Conservation (phyloP, 2,888 invertebrate genomes). For the Teinopalpus imperialis region DNA sequence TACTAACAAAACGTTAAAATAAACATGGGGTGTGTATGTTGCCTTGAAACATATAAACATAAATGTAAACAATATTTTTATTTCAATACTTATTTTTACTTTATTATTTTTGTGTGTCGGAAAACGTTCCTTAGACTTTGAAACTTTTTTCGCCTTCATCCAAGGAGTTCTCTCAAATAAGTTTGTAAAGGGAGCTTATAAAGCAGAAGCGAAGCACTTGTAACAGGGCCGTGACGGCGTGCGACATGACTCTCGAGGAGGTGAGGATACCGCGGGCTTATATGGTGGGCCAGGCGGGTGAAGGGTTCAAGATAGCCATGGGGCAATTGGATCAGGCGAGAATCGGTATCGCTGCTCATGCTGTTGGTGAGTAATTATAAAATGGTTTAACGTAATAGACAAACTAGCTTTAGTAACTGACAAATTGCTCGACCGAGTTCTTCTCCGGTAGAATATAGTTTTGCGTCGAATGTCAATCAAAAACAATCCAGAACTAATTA, state of each 20-base stretch:
- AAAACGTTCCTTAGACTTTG: no score
- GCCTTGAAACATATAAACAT: no score
- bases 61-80: no score
- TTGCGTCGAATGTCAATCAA: no score
- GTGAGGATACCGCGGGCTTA: constrained; percentile 81
- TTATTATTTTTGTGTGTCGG: no score
- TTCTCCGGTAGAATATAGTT: no score
- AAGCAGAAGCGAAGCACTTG: constrained; percentile 53
- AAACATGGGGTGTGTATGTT: no score
- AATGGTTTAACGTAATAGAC: neutral
- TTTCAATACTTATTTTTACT: no score
- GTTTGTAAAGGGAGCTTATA: constrained; percentile 42
- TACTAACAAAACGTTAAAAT: neutral
- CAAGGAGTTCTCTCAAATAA: constrained; percentile 14
- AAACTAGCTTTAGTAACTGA: no score
- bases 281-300: constrained; percentile 79
- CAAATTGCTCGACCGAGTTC: no score
- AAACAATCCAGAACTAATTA: no score
- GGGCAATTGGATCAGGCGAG: constrained; percentile 85
- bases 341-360: constrained; percentile 89
- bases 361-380: constrained; percentile 77
- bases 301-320: constrained; percentile 89
- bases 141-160: constrained; percentile 13
- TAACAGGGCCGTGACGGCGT: constrained; percentile 85
- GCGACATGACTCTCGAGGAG: constrained; percentile 85